phyloP scores from a whole-genome alignment of 2,113 vertebrate species.

The Tyto alba region DNA sequence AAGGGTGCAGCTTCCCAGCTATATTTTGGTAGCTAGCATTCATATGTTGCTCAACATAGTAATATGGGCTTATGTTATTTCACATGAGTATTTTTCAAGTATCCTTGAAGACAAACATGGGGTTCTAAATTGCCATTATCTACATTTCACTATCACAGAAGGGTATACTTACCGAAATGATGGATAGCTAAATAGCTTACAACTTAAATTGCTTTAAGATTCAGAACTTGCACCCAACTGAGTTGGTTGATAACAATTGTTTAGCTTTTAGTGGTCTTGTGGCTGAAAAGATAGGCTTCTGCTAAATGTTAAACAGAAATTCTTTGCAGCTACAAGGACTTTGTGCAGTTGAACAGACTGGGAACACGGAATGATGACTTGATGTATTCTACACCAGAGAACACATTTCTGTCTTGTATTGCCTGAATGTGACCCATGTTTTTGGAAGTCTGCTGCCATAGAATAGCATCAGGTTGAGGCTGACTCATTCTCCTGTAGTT shows the following conservation, averaged over 20 bases:
- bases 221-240: not conserved
- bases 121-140: not conserved
- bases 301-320: not conserved
- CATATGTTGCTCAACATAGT: not conserved
- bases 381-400: not conserved
- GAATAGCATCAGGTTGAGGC: not conserved
- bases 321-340: not conserved
- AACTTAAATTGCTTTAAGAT: not conserved
- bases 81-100: not conserved
- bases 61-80: not conserved
- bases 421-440: not conserved
- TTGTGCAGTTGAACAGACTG: not conserved
- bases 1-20: not conserved
- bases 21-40: not conserved
- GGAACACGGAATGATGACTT: not conserved
- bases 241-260: not conserved
- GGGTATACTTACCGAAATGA: not conserved
- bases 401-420: not conserved
- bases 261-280: not conserved
- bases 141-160: not conserved
- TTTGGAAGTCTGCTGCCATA: not conserved
- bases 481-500: not conserved
- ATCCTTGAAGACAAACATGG: not conserved
- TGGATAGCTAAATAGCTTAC: not conserved
- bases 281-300: not conserved